Conservation (phyloP, 2,888 invertebrate genomes). For the Alitta virens region DNA sequence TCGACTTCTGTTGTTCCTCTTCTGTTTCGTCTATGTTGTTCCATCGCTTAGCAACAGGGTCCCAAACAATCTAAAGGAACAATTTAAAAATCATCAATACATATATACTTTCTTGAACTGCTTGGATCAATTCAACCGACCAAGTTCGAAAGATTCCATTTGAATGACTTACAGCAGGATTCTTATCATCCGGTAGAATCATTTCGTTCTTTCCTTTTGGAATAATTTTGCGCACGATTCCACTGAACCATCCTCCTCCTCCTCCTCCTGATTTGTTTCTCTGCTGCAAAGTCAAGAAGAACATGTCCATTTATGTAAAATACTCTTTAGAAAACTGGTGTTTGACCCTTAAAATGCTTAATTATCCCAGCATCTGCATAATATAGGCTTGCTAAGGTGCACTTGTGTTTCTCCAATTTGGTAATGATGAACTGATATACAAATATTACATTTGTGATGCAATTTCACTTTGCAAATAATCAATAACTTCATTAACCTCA, state of each 20-base stretch:
- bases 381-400: no score
- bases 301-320: no score
- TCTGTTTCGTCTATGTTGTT: constrained; percentile 75
- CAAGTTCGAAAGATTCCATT: no score
- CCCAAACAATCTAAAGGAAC: constrained; percentile 81
- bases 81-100: background rate
- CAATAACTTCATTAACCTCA: no score
- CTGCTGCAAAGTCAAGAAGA: background rate
- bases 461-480: no score
- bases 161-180: constrained; percentile 73
- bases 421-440: no score
- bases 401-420: no score
- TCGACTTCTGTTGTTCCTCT: constrained; percentile 54
- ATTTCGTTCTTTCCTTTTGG: constrained; percentile 88
- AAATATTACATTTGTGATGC: no score
- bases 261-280: constrained; percentile 11
- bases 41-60: constrained; percentile 83
- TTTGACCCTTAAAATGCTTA: no score
- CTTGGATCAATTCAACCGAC: no score
- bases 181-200: constrained; percentile 92
- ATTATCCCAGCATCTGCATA: no score
- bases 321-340: no score
- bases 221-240: constrained; percentile 79
- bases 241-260: constrained; percentile 74
- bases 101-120: background rate